These are phyloP conservation scores for Saiga tatarica DNA, from an alignment of 2,113 vertebrate genomes.

Conservation along the genomic window DNA sequence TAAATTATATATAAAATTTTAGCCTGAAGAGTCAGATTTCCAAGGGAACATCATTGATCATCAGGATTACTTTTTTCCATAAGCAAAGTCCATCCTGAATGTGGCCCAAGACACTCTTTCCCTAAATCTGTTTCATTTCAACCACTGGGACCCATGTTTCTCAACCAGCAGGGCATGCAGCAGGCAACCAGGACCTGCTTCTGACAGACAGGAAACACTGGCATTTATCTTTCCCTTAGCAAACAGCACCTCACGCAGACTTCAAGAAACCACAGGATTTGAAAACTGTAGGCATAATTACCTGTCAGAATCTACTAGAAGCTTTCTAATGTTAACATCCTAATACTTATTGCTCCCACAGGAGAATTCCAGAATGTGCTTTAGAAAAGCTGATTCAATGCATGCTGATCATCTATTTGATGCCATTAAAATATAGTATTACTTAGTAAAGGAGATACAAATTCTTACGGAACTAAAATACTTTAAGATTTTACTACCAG, in stretches of 20 bases:
- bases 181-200: background rate
- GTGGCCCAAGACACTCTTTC: background rate
- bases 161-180: background rate
- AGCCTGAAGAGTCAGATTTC: background rate
- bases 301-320: constrained; percentile 20
- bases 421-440: background rate
- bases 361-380: constrained; percentile 12
- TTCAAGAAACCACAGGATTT: background rate
- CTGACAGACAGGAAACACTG: background rate
- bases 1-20: background rate
- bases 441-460: background rate
- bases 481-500: background rate
- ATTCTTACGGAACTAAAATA: constrained; percentile 2
- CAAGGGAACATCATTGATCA: background rate
- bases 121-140: background rate
- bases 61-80: background rate
- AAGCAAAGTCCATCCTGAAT: background rate
- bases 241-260: background rate
- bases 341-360: background rate
- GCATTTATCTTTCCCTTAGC: background rate
- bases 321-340: constrained; percentile 40
- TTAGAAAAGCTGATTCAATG: constrained; percentile 25
- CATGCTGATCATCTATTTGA: background rate
- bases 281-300: background rate
- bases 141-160: background rate